These are phyloP conservation scores for Acinonyx jubatus DNA, from an alignment of 2,113 vertebrate species.

Conservation along the genomic window DNA sequence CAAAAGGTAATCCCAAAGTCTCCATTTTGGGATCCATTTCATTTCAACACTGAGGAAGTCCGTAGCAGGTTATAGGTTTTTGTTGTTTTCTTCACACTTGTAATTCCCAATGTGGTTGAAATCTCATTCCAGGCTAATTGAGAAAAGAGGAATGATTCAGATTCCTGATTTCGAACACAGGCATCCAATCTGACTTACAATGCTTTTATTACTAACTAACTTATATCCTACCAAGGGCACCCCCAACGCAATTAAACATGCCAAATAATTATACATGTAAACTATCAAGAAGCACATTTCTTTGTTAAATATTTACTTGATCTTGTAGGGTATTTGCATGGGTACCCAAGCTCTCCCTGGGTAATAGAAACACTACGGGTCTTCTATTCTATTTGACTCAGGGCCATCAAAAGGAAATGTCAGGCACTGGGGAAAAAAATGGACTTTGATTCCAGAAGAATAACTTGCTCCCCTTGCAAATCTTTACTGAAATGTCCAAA, in stretches of 20 bases:
- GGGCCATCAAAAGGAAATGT: background rate
- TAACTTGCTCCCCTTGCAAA: background rate
- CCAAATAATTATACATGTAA: background rate
- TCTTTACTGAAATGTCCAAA: background rate
- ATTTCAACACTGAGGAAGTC: background rate
- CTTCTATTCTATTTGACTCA: background rate
- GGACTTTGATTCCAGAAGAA: background rate
- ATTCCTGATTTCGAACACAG: background rate
- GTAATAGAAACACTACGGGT: background rate
- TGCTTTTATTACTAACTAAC: background rate
- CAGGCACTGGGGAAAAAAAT: background rate
- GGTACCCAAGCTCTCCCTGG: background rate
- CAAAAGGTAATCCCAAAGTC: background rate
- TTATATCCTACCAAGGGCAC: background rate
- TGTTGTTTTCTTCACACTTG: background rate
- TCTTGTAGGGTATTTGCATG: background rate
- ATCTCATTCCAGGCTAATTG: background rate
- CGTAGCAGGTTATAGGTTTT: background rate
- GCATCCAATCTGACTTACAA: background rate
- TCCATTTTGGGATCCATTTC: background rate
- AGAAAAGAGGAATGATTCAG: background rate
- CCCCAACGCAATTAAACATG: background rate
- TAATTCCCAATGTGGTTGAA: background rate
- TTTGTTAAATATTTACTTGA: background rate
- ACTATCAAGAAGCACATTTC: background rate